Evolutionary conservation across 2,797 vertebrate genomes (phyloP).

Genomic region (Astyanax mexicanus): DNA sequence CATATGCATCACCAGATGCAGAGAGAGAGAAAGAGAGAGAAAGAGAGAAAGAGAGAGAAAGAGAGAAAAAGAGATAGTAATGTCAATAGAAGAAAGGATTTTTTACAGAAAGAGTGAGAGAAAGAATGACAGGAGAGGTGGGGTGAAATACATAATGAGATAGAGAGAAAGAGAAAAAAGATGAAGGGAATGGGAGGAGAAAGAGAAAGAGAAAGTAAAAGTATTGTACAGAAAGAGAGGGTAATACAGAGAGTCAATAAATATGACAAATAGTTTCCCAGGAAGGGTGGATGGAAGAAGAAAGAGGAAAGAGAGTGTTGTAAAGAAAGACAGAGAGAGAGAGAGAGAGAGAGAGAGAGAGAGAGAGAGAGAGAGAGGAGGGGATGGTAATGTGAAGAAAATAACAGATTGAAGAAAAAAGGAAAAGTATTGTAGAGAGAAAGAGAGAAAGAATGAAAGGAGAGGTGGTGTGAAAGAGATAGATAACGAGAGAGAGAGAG

Average conservation of each 20-base stretch:
- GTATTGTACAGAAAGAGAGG: slow-evolving; percentile 2
- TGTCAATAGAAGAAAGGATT: no score
- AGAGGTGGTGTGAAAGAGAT: background rate
- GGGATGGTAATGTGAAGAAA: no score
- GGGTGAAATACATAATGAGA: background rate
- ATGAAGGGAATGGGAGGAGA: no score
- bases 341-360: background rate
- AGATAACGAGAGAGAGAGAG: background rate
- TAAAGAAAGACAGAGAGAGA: background rate
- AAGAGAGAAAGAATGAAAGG: background rate
- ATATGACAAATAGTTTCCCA: no score
- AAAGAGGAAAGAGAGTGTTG: no score
- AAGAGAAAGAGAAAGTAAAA: background rate
- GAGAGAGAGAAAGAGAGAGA: no score
- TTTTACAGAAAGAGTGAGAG: background rate
- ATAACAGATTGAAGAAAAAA: background rate
- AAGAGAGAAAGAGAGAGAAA: background rate
- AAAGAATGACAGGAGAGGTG: background rate
- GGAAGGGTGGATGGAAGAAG: no score
- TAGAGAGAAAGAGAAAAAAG: background rate
- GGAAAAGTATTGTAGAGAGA: slow-evolving; percentile 4
- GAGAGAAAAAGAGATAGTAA: background rate
- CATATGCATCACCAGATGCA: no score
- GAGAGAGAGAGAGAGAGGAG: background rate
- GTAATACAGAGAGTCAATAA: no score